Conservation (phyloP, 2,888 invertebrate genomes). For the Platerodrilus igneus region DNA sequence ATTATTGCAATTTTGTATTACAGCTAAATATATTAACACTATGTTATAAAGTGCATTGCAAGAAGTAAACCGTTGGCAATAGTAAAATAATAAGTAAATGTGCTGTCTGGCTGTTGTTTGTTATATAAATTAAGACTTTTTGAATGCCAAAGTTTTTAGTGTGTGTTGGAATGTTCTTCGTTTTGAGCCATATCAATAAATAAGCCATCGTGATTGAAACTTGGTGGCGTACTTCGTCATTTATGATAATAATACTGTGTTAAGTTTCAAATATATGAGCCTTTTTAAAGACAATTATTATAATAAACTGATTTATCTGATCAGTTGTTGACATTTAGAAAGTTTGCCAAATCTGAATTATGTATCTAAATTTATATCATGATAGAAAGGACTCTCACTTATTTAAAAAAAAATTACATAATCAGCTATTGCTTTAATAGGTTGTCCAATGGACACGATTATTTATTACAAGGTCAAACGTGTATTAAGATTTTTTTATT, state of each 20-base stretch:
- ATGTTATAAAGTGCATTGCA: slow-evolving; percentile 16
- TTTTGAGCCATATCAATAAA: slow-evolving; percentile 37
- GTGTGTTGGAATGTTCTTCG: slow-evolving; percentile 33
- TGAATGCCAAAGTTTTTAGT: slow-evolving; percentile 39
- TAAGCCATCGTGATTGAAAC: slow-evolving; percentile 32
- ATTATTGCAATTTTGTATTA: too few species aligned
- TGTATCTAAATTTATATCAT: too few species aligned
- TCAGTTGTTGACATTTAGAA: too few species aligned
- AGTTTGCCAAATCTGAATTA: too few species aligned
- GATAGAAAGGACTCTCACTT: too few species aligned
- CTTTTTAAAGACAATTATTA: slow-evolving; percentile 24
- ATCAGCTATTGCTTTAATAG: too few species aligned
- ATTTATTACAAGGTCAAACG: too few species aligned
- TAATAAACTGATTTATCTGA: too few species aligned
- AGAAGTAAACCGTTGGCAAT: slow-evolving; percentile 26
- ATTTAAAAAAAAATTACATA: too few species aligned
- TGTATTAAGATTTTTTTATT: too few species aligned
- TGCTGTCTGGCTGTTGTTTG: slow-evolving; percentile 31
- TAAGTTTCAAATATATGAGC: slow-evolving; percentile 21
- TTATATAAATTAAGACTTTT: slow-evolving; percentile 36
- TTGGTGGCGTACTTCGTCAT: slow-evolving; percentile 16
- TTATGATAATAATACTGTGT: slow-evolving; percentile 17
- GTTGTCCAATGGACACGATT: too few species aligned
- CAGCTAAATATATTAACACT: slow-evolving; percentile 17
- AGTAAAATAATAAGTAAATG: slow-evolving; percentile 22